Conservation (phyloP, 2,797 vertebrate genomes). For the Artibeus jamaicensis region DNA sequence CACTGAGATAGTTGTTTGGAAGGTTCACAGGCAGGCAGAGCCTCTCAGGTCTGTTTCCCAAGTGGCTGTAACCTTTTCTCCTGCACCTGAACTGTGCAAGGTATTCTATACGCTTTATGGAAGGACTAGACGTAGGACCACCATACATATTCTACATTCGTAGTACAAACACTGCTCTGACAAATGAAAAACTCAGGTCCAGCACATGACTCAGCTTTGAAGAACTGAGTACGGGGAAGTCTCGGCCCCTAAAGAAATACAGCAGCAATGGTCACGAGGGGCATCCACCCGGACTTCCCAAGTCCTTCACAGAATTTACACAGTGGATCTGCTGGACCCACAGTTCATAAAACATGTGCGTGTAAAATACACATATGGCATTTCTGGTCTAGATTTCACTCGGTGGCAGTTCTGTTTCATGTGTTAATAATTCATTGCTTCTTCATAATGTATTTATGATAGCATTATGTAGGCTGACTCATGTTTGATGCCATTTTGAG, state of each 20-base stretch:
- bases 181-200: neutral
- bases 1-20: neutral
- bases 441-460: slow-evolving; percentile 58
- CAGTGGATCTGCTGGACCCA: neutral
- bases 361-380: neutral
- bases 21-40: neutral
- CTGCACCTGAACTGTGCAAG: neutral
- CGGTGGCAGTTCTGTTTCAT: slow-evolving; percentile 28
- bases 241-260: neutral
- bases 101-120: neutral
- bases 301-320: neutral
- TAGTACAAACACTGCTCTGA: neutral
- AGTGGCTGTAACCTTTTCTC: neutral
- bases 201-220: neutral
- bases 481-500: slow-evolving; percentile 39
- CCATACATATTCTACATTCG: neutral
- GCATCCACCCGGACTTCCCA: neutral
- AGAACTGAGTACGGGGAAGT: neutral
- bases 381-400: neutral
- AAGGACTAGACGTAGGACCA: neutral
- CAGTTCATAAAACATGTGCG: neutral
- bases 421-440: slow-evolving; percentile 56
- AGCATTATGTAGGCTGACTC: slow-evolving; percentile 32
- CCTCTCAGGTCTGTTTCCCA: neutral
- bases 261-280: neutral